phyloP scores from a whole-genome alignment of 2,113 vertebrate species.

The Castor canadensis region DNA sequence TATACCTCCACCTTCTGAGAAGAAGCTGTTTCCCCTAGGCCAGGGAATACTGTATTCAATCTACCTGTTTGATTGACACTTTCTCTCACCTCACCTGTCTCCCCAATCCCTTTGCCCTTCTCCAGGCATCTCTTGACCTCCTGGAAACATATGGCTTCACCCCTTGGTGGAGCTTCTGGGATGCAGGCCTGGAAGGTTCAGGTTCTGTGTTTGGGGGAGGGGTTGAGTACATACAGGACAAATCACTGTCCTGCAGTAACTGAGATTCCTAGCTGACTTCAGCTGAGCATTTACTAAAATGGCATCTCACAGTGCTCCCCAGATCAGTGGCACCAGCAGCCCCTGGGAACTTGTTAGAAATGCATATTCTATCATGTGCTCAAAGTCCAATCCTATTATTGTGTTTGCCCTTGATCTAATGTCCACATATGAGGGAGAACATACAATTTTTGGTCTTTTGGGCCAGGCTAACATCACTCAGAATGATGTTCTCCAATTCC shows the following conservation, averaged over 20 bases:
- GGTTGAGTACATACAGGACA: neutral
- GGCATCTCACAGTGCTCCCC: neutral
- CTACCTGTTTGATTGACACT: too few relatives aligned
- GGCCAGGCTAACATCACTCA: too few relatives aligned
- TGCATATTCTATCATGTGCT: neutral
- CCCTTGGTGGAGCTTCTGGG: neutral
- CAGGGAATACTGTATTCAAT: neutral
- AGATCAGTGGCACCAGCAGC: neutral
- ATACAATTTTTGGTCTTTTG: too few relatives aligned
- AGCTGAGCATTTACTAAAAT: neutral
- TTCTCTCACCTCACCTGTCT: neutral
- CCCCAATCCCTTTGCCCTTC: neutral
- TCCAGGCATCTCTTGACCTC: neutral
- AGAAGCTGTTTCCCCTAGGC: neutral
- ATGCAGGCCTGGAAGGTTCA: neutral
- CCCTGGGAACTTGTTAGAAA: neutral
- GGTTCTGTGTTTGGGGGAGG: neutral
- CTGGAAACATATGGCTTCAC: neutral
- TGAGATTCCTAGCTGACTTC: neutral
- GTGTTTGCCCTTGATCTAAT: too few relatives aligned
- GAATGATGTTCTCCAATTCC: too few relatives aligned
- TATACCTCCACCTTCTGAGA: neutral
- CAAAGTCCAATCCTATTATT: too few relatives aligned
- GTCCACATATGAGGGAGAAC: too few relatives aligned
- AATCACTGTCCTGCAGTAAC: neutral